Evolutionary conservation across 1,140 invertebrate species (phyloP), one percentile per base, ranked within the genome.

Genomic region (Neotoxoptera formosana): DNA sequence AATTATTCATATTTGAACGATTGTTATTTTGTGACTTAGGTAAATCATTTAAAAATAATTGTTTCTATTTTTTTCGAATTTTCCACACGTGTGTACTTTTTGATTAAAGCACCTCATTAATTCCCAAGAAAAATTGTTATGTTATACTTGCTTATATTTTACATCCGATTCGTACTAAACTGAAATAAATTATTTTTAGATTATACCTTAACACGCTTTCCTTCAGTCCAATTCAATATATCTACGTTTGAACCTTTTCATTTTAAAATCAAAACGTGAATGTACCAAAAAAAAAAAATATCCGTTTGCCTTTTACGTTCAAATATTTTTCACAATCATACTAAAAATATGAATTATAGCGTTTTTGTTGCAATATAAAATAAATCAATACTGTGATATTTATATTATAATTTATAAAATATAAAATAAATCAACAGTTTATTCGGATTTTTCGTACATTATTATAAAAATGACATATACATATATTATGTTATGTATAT

Each of bases 151-250:
- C 30, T 76, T 76, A 6, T 76, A 34, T 76, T 76, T n/a, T 76
- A 67, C 6, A 76, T 76, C n/a, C 30, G 30, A n/a, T 76, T 76
- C 4, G 14, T n/a, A n/a, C 60, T 76, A 76, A 76, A 76, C n/a
- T 76, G 60, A n/a, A 76, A 76, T 76, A 76, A 76, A 76, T 76
- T 76, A 76, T n/a, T 76, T 76, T n/a, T 76, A n/a, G 60, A 76
- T 76, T 76, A 76, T 76, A 76, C 14, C n/a, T n/a, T 76, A 17
- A 76, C 60, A n/a, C 30, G 60, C n/a, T 76, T 30, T 76, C 11
- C 60, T 76, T 3, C 4, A 76, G 14, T 6, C 60, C 60, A n/a
- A 67, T n/a, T n/a, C 60, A 76, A 76, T n/a, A 76, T n/a, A 76
- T 20, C 30, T 76, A n/a, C 11, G 60, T 76, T 76, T 76, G 14